Conservation (phyloP, 2,113 vertebrate genomes). For the Callopanchax toddi region DNA sequence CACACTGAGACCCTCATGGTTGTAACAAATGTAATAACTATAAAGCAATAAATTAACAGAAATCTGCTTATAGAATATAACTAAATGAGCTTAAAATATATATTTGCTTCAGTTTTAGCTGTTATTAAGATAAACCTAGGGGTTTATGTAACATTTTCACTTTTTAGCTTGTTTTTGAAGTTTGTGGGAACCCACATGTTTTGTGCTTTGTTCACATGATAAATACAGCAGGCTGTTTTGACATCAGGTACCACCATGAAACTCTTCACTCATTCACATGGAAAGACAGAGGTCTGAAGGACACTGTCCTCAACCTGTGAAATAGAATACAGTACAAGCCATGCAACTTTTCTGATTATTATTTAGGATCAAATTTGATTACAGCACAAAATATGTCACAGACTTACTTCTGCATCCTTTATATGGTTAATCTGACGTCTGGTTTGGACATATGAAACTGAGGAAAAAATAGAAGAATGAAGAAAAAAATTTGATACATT, state of each 20-base stretch:
- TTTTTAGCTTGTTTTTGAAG: neutral
- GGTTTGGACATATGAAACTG: no score
- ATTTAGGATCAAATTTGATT: neutral
- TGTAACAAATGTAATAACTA: no score
- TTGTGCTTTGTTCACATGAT: slow-evolving; percentile 48
- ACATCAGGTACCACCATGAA: slow-evolving; percentile 64
- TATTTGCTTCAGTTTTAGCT: no score
- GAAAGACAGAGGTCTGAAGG: slow-evolving; percentile 23
- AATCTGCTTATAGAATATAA: no score
- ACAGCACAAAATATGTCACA: neutral
- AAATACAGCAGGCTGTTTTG: slow-evolving; percentile 62
- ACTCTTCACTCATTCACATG: slow-evolving; percentile 33
- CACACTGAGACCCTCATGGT: no score
- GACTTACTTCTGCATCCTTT: neutral
- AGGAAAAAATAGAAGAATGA: no score
- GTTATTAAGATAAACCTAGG: no score
- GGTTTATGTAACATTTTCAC: neutral
- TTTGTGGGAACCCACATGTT: slow-evolving; percentile 28
- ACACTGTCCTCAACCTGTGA: neutral
- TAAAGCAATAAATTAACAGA: no score
- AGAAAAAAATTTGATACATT: no score
- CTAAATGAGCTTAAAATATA: no score
- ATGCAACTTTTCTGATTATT: neutral
- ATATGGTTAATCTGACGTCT: no score
- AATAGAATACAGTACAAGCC: neutral